Conservation (phyloP, 2,888 invertebrate genomes). For the Xiphydria camelus region DNA sequence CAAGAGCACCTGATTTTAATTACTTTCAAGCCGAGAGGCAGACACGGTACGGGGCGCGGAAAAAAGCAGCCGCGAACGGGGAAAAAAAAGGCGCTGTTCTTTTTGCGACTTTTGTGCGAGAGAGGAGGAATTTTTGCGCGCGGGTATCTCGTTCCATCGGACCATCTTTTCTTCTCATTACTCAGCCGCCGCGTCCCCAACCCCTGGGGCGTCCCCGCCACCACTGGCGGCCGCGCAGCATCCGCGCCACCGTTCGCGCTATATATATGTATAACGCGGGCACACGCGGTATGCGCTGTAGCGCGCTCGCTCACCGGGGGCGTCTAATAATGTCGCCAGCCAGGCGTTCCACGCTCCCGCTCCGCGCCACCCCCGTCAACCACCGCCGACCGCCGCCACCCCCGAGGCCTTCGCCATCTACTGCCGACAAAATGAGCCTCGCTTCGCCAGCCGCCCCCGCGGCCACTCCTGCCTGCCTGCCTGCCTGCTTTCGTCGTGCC, state of each 20-base stretch:
- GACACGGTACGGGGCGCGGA: too few species aligned
- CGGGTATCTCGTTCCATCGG: conserved; percentile 24
- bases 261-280: too few species aligned
- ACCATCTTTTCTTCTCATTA: conserved; percentile 35
- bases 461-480: conserved; percentile 10
- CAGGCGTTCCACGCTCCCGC: conserved; percentile 51
- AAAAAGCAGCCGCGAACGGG: too few species aligned
- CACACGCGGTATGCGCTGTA: too few species aligned
- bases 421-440: conserved; percentile 57
- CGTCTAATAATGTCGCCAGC: conserved; percentile 59
- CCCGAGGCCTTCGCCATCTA: conserved; percentile 32
- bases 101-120: too few species aligned
- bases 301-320: conserved; percentile 52
- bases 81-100: too few species aligned
- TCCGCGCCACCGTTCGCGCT: too few species aligned
- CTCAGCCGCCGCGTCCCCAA: conserved; percentile 28
- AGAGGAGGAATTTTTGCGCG: too few species aligned
- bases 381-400: conserved; percentile 23
- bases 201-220: too few species aligned
- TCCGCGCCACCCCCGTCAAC: conserved; percentile 18
- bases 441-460: conserved; percentile 41
- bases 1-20: too few species aligned
- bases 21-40: too few species aligned
- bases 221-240: too few species aligned
- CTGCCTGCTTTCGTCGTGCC: not conserved